Evolutionary conservation across 2,797 vertebrate genomes (phyloP), one percentile per base, ranked within the genome.

Genomic region (Rhyacichthys aspro): DNA sequence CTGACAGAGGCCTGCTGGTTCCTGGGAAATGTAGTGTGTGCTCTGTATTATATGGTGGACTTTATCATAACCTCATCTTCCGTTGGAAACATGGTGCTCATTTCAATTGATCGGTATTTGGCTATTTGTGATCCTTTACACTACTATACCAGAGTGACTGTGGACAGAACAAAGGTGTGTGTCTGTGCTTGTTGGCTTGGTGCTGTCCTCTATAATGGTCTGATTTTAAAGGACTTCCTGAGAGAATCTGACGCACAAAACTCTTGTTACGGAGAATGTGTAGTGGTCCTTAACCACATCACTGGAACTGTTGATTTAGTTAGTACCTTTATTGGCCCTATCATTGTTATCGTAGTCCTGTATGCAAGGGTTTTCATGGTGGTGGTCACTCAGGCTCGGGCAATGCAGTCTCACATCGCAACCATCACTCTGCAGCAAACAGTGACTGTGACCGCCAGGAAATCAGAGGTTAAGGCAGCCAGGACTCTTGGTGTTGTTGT

Each of bases 41-140:
- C 23, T 36, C 34, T 69, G 7, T 57, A 58, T 46, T 12, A n/a
- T 39, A 0, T 42, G 34, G 0, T 23, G 1, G 1, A 0, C 9
- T 69, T 17, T 3, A 53, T 19, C 6, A 45, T 69, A 17, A 57
- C 67, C 1, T 33, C 59, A 12, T 23, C 54, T 7, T 63, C 53
- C 0, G 11, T 53, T 11, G 54, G 59, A 36, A 69, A 23, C 11
- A 52, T 69, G 46, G 59, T 63, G 36, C 47, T 63, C 2, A 70
- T 70, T 36, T 70, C 67, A 11, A 12, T 63, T 36, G 54, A 69
- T 17, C 53, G 63, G 17, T 67, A 67, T 46, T 12, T 66, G 15
- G 63, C 63, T 17, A 66, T 66, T 16, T 67, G 63, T 11, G 36
- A 60, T 8, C 64, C 64, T 42, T 15, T 59, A 8, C 56, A 2